phyloP scores from a whole-genome alignment of 2,888 invertebrate genomes.

The Drosophila ochracea region DNA sequence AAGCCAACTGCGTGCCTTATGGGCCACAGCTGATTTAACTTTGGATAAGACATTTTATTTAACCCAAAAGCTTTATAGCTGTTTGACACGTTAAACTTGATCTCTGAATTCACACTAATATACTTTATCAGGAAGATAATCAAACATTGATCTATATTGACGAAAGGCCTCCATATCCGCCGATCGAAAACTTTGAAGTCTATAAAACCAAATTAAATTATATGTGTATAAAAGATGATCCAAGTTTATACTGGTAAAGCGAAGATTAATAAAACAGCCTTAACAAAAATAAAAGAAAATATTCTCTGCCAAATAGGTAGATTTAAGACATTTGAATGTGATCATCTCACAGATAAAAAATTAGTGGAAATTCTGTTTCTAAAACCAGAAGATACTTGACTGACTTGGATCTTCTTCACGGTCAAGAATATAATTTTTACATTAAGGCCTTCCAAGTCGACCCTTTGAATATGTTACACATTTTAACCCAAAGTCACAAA shows the following conservation, averaged over 20 bases:
- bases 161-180: not conserved
- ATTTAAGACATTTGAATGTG: not conserved
- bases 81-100: not conserved
- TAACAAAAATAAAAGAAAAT: not conserved
- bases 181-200: not conserved
- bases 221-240: not conserved
- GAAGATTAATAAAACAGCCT: not conserved
- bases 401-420: not conserved
- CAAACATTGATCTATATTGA: not conserved
- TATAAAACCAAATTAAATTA: not conserved
- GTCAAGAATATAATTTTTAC: not conserved
- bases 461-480: not conserved
- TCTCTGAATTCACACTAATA: not conserved
- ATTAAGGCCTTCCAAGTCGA: not conserved
- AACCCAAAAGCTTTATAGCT: not conserved
- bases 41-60: slow-evolving; percentile 41
- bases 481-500: slow-evolving; percentile 5
- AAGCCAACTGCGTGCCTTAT: slow-evolving; percentile 6
- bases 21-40: slow-evolving; percentile 12
- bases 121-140: not conserved
- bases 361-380: not conserved
- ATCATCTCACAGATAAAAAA: not conserved
- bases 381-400: not conserved
- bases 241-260: not conserved
- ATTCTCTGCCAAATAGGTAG: not conserved